Percentiles rank a stretch among this genome's conserved stretches.
phyloP scores from a whole-genome alignment of 2,888 invertebrate species.

The Leucania comma region DNA sequence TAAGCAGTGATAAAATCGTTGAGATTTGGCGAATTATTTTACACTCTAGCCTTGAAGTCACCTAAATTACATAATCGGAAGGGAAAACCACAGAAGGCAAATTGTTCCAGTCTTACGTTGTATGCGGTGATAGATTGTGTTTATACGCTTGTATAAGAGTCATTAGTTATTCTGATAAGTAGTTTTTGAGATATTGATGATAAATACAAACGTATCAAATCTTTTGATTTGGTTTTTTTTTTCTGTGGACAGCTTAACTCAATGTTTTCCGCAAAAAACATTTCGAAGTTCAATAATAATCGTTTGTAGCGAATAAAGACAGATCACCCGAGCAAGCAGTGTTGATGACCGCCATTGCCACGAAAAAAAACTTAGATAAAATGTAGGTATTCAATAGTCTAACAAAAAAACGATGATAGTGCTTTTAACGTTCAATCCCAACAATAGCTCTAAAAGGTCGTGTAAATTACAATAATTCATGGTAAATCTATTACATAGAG shows the following conservation, averaged over 20 bases:
- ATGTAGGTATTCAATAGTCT: conserved; percentile 23
- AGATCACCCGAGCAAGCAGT: background rate
- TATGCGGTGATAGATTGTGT: no score
- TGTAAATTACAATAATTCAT: conserved; percentile 31
- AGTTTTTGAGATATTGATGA: background rate
- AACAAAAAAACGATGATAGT: conserved; percentile 2
- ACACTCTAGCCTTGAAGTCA: no score
- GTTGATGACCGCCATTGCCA: background rate
- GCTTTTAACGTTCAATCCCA: conserved; percentile 33
- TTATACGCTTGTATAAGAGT: background rate
- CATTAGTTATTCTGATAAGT: background rate
- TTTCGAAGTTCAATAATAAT: background rate
- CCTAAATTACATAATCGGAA: no score
- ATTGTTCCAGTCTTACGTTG: no score
- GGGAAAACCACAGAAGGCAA: no score
- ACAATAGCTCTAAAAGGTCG: conserved; percentile 37
- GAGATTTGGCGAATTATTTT: no score
- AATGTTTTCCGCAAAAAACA: background rate
- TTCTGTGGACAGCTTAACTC: background rate
- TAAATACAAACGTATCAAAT: background rate
- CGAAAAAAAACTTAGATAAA: background rate
- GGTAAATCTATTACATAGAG: conserved; percentile 23
- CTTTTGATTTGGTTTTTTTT: background rate
- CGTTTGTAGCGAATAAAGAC: background rate
- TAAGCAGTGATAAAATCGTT: no score